phyloP scores from a whole-genome alignment of 2,888 invertebrate species.

The Exephanes ischioxanthus region DNA sequence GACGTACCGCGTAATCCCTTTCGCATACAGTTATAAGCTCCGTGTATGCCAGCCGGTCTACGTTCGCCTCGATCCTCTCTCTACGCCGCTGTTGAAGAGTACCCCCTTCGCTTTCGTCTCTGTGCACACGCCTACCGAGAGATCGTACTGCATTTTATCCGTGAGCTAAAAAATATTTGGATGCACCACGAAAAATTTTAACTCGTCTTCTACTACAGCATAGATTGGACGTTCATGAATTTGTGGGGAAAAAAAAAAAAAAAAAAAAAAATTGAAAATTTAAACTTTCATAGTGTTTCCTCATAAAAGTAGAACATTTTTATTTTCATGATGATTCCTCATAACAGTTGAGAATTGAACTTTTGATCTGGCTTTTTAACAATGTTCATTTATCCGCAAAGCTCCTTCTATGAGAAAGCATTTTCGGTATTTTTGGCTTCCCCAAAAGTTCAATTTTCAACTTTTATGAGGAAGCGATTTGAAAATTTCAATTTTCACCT shows the following conservation, averaged over 20 bases:
- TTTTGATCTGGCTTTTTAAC: constrained; percentile 37
- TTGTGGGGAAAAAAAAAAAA: constrained; percentile 74
- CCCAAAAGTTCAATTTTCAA: too few species aligned
- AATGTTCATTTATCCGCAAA: too few species aligned
- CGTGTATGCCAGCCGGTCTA: constrained; percentile 77
- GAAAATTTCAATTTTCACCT: too few species aligned
- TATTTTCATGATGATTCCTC: constrained; percentile 53
- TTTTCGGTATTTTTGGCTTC: too few species aligned
- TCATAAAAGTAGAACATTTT: constrained; percentile 32
- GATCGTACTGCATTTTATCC: constrained; percentile 83
- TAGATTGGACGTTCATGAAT: constrained; percentile 72
- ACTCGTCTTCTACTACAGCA: constrained; percentile 12
- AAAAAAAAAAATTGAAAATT: constrained; percentile 65
- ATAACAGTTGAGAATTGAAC: constrained; percentile 26
- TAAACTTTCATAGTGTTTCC: constrained; percentile 58
- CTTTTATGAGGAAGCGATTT: too few species aligned
- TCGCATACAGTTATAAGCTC: constrained; percentile 83
- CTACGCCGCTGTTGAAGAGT: constrained; percentile 23
- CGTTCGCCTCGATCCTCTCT: constrained; percentile 54
- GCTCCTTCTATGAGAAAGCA: too few species aligned
- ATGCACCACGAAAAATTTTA: constrained; percentile 72
- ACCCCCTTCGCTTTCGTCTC: constrained; percentile 40
- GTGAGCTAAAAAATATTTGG: constrained; percentile 83
- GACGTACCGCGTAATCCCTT: constrained; percentile 79
- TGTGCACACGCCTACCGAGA: constrained; percentile 27